A percentile compares a stretch with the other conserved stretches of the same genome.
These are phyloP conservation scores for Drosophila burlai DNA, from an alignment of 1,140 invertebrate species.

Conservation along the genomic window DNA sequence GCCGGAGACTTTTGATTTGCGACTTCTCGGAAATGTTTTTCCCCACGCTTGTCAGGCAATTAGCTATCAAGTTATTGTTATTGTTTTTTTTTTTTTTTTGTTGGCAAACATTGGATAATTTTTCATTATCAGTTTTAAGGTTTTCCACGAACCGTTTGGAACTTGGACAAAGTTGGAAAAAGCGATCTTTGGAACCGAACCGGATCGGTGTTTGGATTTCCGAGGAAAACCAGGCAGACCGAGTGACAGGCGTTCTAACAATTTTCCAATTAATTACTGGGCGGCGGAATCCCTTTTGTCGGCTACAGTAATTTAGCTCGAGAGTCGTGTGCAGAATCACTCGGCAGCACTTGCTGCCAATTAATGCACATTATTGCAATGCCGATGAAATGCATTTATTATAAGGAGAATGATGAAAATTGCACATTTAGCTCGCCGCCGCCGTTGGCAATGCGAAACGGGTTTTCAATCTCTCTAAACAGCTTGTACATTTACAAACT, in stretches of 20 bases:
- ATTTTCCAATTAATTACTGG: slow-evolving; percentile 24
- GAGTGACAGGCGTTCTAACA: slow-evolving; percentile 4
- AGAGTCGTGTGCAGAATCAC: slow-evolving; percentile 46
- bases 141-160: slow-evolving; percentile 38
- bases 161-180: slow-evolving; percentile 9
- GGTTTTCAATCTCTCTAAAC: slow-evolving; percentile 24
- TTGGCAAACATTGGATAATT: slow-evolving; percentile 34
- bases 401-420: slow-evolving; percentile 35
- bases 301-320: slow-evolving; percentile 30
- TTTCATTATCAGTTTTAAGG: slow-evolving; percentile 28
- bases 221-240: slow-evolving; percentile 18
- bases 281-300: slow-evolving; percentile 26
- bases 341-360: slow-evolving; percentile 26
- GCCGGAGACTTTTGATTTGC: slow-evolving; percentile 5
- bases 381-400: slow-evolving; percentile 41
- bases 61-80: slow-evolving; percentile 4
- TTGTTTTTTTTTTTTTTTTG: slow-evolving; percentile 1
- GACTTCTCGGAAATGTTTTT: slow-evolving; percentile 50
- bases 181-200: slow-evolving; percentile 21
- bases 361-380: slow-evolving; percentile 39
- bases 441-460: slow-evolving; percentile 38
- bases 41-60: slow-evolving; percentile 28
- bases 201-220: slow-evolving; percentile 15
- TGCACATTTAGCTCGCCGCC: slow-evolving; percentile 23
- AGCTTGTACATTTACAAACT: slow-evolving; percentile 9